A percentile compares a stretch with the other conserved stretches of the same genome.
phyloP scores from a whole-genome alignment of 2,888 invertebrate species.

The Heliconius sara region DNA sequence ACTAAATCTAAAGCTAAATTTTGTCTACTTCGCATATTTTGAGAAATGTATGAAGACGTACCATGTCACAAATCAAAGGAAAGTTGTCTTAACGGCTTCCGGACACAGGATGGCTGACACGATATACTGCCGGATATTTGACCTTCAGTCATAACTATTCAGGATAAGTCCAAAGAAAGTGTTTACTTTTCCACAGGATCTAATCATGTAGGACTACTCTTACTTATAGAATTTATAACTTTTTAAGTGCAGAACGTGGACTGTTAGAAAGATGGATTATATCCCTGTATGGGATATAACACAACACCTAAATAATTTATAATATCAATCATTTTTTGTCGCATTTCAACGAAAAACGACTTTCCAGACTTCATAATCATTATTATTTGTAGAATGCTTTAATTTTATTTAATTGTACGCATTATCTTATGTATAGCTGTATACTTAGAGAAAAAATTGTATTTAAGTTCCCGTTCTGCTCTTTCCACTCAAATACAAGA shows the following conservation, averaged over 20 bases:
- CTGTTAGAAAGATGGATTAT: not conserved
- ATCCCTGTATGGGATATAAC: not conserved
- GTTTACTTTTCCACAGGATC: not conserved
- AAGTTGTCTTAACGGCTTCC: not conserved
- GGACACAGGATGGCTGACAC: not conserved
- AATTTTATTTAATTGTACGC: too few species aligned
- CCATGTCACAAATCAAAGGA: not conserved
- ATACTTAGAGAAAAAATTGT: too few species aligned
- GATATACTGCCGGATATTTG: constrained; percentile 3
- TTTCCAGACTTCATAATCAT: not conserved
- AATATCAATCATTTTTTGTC: not conserved
- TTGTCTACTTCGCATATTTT: too few species aligned
- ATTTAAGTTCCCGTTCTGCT: too few species aligned
- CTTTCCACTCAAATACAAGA: too few species aligned
- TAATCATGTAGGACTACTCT: not conserved
- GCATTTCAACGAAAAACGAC: not conserved
- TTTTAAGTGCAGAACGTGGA: not conserved
- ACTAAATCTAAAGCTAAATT: too few species aligned
- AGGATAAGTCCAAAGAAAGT: not conserved
- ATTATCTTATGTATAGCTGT: too few species aligned
- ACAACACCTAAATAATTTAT: not conserved
- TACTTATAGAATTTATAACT: not conserved
- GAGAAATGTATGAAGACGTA: not conserved
- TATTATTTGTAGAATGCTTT: too few species aligned
- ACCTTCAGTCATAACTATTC: not conserved